phyloP scores from a whole-genome alignment of 2,113 vertebrate genomes.

The Phalacrocorax aristotelis region DNA sequence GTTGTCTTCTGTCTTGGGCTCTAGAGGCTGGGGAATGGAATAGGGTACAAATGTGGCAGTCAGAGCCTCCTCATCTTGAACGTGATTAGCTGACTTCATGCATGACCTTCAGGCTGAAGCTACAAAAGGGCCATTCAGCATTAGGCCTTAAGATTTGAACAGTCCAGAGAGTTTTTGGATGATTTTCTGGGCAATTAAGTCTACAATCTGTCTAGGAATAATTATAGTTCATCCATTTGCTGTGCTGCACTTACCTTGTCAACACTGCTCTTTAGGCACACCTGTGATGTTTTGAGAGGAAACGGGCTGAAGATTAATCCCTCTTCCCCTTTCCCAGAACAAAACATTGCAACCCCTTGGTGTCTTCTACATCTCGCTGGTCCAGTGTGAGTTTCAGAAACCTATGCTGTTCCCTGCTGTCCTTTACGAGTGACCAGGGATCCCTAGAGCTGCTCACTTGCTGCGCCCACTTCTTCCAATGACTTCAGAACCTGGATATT shows the following conservation, averaged over 20 bases:
- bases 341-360: not conserved
- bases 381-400: not conserved
- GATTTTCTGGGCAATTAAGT: constrained; percentile 11
- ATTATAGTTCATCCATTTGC: not conserved
- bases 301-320: not conserved
- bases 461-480: not conserved
- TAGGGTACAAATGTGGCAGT: not conserved
- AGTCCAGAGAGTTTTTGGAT: not conserved
- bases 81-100: not conserved
- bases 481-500: not conserved
- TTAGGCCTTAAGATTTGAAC: not conserved
- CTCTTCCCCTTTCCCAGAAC: not conserved
- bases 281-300: not conserved
- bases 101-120: not conserved
- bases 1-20: not conserved
- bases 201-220: not conserved
- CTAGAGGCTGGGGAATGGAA: not conserved
- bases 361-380: not conserved
- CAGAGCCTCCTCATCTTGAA: not conserved
- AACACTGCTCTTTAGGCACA: not conserved
- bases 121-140: not conserved
- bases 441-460: not conserved
- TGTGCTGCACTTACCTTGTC: not conserved
- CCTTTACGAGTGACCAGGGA: accelerated
- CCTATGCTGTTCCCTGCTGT: not conserved